Percentiles rank a stretch among this genome's conserved stretches.
Conservation (phyloP, 2,113 vertebrate species). For the Fregetta grallaria region DNA sequence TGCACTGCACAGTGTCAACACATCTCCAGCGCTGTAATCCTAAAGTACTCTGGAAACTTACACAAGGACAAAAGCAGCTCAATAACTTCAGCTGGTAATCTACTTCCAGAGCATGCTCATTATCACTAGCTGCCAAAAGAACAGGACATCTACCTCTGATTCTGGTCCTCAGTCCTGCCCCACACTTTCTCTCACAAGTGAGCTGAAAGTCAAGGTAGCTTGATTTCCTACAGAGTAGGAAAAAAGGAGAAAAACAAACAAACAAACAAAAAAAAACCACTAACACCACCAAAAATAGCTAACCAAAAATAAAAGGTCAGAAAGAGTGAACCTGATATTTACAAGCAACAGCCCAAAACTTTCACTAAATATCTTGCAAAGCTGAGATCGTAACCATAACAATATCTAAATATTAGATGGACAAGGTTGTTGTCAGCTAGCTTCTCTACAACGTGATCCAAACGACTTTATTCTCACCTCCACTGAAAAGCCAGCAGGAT, state of each 20-base stretch:
- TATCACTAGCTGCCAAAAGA: background rate
- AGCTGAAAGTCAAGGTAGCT: background rate
- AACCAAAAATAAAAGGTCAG: background rate
- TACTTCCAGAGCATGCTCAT: background rate
- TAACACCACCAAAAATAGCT: background rate
- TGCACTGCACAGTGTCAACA: background rate
- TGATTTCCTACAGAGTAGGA: background rate
- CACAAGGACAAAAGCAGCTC: background rate
- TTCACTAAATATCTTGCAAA: background rate
- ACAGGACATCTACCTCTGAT: background rate
- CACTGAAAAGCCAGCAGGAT: slow-evolving; percentile 1
- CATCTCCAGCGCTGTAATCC: background rate
- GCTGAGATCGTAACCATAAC: background rate
- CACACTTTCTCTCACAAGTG: background rate
- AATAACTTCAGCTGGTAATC: background rate
- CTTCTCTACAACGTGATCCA: background rate
- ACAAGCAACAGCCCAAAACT: background rate
- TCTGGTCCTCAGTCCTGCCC: background rate
- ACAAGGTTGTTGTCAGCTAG: background rate
- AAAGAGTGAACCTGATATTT: background rate
- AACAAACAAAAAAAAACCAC: too few species aligned
- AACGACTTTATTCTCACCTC: slow-evolving; percentile 28
- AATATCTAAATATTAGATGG: background rate
- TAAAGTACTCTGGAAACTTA: background rate
- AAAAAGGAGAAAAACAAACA: background rate